Evolutionary conservation across 2,113 vertebrate species (phyloP), one percentile per base, ranked within the genome.

Genomic region (Lepisosteus osseus): DNA sequence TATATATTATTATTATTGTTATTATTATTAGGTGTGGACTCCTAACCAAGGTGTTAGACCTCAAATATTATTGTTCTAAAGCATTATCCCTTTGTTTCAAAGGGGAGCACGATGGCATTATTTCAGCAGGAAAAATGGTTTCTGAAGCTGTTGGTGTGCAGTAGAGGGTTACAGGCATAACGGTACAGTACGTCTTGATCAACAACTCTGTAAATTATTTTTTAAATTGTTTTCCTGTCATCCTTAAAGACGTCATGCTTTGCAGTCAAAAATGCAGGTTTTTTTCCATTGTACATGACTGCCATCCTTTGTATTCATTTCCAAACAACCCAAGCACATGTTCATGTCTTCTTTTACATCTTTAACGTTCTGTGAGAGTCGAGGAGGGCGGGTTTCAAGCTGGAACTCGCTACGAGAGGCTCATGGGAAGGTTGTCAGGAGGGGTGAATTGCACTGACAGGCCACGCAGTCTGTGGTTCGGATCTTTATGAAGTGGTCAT

Each of bases 21-120:
- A 90, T 92, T 89, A 94, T 94, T 94, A 93, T 94, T 95, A 92
- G 90, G 90, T 93, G 94, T 98, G 94, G 94, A 95, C 94, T 96
- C 94, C 91, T 93, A 94, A 94, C 93, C 88, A 91, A 93, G 93
- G 92, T 90, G 91, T 94, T 94, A 93, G 92, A 92, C 92, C 91
- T 95, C 92, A 94, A 89, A 91, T 93, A 92, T 94, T 92, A 93
- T 95, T 92, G 92, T 93, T 91, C 94, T 94, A 91, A 94, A 96
- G 92, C 94, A 92, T 94, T 95, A 94, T 94, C 94, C 95, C 95
- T 95, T 93, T 96, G 93, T 94, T 95, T 93, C 92, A 96, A 95
- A 95, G 94, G 95, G 95, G 93, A 84, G 83, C 85, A 88, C 89
- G 85, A 86, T 90, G 91, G 94, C 91, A 91, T 87, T 93, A 89